Conservation (phyloP, 2,888 invertebrate species). For the Helicoverpa assulta region DNA sequence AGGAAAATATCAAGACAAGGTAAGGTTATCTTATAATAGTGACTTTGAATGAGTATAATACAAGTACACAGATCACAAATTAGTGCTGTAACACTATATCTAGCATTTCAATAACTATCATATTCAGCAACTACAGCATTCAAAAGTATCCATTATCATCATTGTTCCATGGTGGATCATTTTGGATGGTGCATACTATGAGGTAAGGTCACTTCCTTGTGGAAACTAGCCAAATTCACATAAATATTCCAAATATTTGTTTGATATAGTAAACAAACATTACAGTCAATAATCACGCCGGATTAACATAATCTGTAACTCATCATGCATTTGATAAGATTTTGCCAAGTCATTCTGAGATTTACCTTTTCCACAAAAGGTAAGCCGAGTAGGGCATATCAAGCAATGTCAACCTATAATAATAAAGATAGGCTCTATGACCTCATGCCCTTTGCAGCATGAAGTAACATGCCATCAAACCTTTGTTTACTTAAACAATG, state of each 20-base stretch:
- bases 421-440: constrained; percentile 23
- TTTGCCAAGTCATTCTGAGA: neutral
- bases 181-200: too few species aligned
- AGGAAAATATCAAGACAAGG: constrained; percentile 1
- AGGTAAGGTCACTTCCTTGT: too few species aligned
- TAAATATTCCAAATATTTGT: too few species aligned
- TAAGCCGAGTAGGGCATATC: neutral
- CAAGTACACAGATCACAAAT: neutral
- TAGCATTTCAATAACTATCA: neutral
- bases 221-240: too few species aligned
- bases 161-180: too few species aligned
- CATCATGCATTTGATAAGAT: neutral
- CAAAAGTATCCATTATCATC: too few species aligned
- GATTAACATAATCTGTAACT: too few species aligned
- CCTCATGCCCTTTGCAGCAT: constrained; percentile 46
- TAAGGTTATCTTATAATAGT: neutral
- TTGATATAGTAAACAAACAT: too few species aligned
- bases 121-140: too few species aligned
- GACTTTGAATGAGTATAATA: neutral
- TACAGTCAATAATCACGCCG: too few species aligned
- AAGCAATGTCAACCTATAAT: constrained; percentile 18
- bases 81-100: neutral
- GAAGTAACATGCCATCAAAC: constrained; percentile 36
- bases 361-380: neutral
- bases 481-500: constrained; percentile 54